Evolutionary conservation across 2,888 invertebrate species (phyloP), one percentile per base, ranked within the genome.

Genomic region (Dryadula phaetusa): DNA sequence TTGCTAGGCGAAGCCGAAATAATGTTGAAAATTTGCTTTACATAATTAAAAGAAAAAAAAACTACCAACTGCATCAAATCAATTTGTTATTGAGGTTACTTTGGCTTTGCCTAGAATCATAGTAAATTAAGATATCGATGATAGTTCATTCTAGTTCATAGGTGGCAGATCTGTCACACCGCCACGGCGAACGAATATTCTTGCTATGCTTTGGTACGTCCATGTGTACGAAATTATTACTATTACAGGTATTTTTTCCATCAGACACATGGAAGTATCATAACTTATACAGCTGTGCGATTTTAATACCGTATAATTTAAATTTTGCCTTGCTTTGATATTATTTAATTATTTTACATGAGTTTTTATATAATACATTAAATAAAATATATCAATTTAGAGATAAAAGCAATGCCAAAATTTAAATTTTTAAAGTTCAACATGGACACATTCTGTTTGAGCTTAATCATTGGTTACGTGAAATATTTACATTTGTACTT

Each of bases 131-230:
- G 90, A 86, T 85, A 83, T 86, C 85, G 75, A 79, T 80, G 74
- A 85, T 88, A 90, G 86, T 84, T 85, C 84, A 84, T 79, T 72
- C 72, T 88, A 88, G 87, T 81, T n/a, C 71, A 87, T 91, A 90
- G 84, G 85, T 83, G 83, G 85, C 87, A 86, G 89, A 86, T 91
- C 90, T 89, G 90, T 86, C 78, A 85, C 82, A 81, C 82, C 81
- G 88, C 88, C 85, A 83, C 83, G 83, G 90, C 90, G 90, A 90
- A 86, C 20, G 64, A 53, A 47, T 65, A 25, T 20, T 64, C 46
- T 62, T 82, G 88, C 88, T 85, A 71, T 80, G 89, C 89, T 81
- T 76, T 77, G 79, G 78, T 82, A 78, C 82, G 82, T 83, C 83
- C 82, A 81, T 79, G 77, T 77, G 78, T 46, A 16, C 22, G 54